These are phyloP conservation scores for Chalcis sispes DNA, from an alignment of 2,888 invertebrate genomes.

Conservation along the genomic window DNA sequence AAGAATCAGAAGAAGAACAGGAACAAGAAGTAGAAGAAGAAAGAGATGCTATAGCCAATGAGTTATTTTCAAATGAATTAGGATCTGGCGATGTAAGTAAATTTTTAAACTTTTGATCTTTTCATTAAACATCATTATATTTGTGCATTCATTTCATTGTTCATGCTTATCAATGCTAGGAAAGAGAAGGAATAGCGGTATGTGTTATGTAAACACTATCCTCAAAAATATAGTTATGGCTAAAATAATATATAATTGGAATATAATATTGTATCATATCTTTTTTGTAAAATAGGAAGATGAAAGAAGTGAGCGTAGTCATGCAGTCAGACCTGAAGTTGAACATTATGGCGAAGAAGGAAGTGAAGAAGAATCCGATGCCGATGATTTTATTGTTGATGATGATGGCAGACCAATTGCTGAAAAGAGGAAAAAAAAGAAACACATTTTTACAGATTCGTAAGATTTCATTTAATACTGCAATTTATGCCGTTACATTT, in stretches of 20 bases:
- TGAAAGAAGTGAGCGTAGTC: conserved; percentile 85
- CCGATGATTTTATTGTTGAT: conserved; percentile 98
- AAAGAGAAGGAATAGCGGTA: conserved; percentile 65
- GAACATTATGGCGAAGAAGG: conserved; percentile 87
- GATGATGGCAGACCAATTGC: conserved; percentile 94
- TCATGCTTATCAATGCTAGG: conserved; percentile 62
- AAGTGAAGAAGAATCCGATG: conserved; percentile 89
- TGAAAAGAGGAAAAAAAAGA: conserved; percentile 87
- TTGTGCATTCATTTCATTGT: conserved; percentile 51
- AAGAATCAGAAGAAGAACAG: conserved; percentile 92
- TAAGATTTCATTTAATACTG: conserved; percentile 80
- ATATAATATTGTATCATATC: background rate
- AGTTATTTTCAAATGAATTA: conserved; percentile 84
- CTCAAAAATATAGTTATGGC: background rate
- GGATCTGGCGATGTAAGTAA: conserved; percentile 88
- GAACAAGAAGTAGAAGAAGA: conserved; percentile 86
- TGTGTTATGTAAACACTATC: conserved; percentile 24
- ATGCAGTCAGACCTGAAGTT: conserved; percentile 79
- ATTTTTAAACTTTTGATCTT: background rate
- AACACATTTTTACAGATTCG: conserved; percentile 91
- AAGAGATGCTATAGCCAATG: conserved; percentile 92
- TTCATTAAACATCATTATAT: conserved; percentile 26
- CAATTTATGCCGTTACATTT: no score
- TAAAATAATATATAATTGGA: no score
- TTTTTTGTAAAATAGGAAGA: conserved; percentile 80